phyloP scores from a whole-genome alignment of 1,140 invertebrate genomes.

The Hypsibius dujardini region DNA sequence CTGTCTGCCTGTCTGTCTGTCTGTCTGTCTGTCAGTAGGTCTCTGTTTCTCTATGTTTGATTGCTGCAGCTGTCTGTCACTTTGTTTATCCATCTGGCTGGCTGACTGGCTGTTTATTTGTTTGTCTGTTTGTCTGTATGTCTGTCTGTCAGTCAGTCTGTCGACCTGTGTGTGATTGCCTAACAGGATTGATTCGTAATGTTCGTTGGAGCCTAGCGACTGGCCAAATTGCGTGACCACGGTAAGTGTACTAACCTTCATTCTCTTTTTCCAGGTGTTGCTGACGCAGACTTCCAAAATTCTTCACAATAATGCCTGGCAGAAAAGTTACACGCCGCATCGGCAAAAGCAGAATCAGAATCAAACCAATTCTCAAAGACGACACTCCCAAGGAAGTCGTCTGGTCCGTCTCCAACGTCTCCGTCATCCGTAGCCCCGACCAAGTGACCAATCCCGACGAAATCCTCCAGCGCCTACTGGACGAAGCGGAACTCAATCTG shows the following conservation, averaged over 20 bases:
- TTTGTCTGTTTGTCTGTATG: slow-evolving; percentile 18
- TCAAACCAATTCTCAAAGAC: no score
- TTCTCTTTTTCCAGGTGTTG: neutral
- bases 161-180: neutral
- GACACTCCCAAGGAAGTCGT: neutral
- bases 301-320: neutral
- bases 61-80: slow-evolving; percentile 20
- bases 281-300: neutral
- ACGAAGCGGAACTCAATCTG: neutral
- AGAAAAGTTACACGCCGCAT: neutral
- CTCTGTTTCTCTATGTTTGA: no score
- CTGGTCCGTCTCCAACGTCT: neutral
- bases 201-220: no score
- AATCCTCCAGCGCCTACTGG: neutral
- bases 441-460: neutral
- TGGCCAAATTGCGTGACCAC: no score
- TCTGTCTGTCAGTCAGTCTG: neutral
- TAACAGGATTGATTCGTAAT: no score
- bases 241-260: no score
- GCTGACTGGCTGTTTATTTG: no score
- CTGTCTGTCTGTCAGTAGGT: slow-evolving; percentile 19
- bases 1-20: no score
- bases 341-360: no score
- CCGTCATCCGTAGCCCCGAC: neutral
- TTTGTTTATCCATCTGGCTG: slow-evolving; percentile 16